Conservation (phyloP, 2,113 vertebrate species). For the Buteo buteo region DNA sequence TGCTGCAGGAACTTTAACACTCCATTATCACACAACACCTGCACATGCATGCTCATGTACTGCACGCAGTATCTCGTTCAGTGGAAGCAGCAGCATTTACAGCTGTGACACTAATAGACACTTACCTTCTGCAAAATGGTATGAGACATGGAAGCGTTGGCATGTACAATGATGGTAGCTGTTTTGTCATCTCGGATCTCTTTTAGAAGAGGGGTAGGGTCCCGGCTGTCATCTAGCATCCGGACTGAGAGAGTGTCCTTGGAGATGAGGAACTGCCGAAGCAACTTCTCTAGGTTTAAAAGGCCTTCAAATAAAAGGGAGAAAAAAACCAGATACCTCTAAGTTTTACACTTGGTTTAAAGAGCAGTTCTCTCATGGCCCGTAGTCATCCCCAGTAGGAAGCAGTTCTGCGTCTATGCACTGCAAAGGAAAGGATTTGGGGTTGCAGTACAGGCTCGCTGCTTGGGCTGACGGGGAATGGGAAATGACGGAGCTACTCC, state of each 20-base stretch:
- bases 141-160: constrained; percentile 96
- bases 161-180: constrained; percentile 94
- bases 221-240: constrained; percentile 94
- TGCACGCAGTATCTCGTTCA: rapidly evolving
- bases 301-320: constrained; percentile 78
- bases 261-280: constrained; percentile 97
- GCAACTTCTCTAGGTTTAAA: constrained; percentile 95
- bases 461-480: neutral
- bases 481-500: neutral
- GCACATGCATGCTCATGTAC: rapidly evolving
- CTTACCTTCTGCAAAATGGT: constrained; percentile 90
- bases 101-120: neutral
- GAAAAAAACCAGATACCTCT: neutral
- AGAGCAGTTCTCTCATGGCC: neutral
- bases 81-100: neutral
- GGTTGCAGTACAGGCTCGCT: neutral
- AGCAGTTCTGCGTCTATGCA: rapidly evolving
- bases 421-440: neutral
- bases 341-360: neutral
- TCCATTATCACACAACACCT: neutral
- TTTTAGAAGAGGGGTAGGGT: constrained; percentile 94
- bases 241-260: constrained; percentile 96
- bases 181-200: constrained; percentile 98
- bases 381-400: rapidly evolving
- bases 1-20: neutral